Conservation (phyloP, 2,888 invertebrate species). For the Ornithoptera alexandrae region DNA sequence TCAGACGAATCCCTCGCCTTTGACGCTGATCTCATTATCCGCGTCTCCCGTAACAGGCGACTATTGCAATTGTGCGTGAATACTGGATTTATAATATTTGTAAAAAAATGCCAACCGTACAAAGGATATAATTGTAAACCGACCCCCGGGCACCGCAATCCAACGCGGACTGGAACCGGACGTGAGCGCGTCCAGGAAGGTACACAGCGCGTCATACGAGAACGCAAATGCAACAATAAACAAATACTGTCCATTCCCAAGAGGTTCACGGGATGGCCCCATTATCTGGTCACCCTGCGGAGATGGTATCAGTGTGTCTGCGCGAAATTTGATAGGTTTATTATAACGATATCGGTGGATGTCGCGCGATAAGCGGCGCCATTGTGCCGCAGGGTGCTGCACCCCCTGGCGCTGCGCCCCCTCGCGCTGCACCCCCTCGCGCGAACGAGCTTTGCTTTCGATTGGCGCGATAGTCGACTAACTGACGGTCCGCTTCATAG, state of each 20-base stretch:
- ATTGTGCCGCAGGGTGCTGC: conserved; percentile 47
- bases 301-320: conserved; percentile 55
- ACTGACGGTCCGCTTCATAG: conserved; percentile 45
- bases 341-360: conserved; percentile 74
- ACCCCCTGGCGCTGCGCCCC: conserved; percentile 43
- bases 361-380: conserved; percentile 42
- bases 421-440: conserved; percentile 45
- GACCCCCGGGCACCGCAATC: conserved; percentile 18
- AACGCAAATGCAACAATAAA: conserved; percentile 32
- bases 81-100: no score
- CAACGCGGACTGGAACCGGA: conserved; percentile 38
- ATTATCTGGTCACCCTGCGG: conserved; percentile 66
- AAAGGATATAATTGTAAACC: neutral
- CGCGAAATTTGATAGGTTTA: conserved; percentile 70
- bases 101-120: neutral
- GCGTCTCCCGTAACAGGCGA: no score
- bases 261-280: conserved; percentile 57
- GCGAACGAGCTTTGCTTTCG: conserved; percentile 55
- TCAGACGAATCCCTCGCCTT: no score
- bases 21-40: no score
- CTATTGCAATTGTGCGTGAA: no score
- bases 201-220: conserved; percentile 40
- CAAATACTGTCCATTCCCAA: conserved; percentile 51
- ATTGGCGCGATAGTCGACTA: conserved; percentile 49
- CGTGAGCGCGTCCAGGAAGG: conserved; percentile 43